phyloP scores from a whole-genome alignment of 1,140 invertebrate genomes.

The Dryas iulia region DNA sequence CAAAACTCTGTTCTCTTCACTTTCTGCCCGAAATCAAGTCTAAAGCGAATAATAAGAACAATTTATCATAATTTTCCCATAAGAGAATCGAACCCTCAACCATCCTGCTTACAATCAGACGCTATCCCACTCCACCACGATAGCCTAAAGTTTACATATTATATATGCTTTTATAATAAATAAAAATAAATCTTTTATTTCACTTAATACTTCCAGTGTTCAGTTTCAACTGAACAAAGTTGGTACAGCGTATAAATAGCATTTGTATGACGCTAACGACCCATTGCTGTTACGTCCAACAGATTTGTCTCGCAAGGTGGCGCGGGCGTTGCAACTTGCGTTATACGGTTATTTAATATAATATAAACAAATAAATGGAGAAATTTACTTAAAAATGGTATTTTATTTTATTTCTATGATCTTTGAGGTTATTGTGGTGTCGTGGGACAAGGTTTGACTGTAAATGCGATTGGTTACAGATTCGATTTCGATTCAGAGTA shows the following conservation, averaged over 20 bases:
- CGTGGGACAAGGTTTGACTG: too few species aligned
- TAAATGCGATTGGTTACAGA: too few species aligned
- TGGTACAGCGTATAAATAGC: conserved; percentile 20
- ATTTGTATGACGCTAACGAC: conserved; percentile 31
- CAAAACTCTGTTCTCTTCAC: too few species aligned
- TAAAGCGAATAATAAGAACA: too few species aligned
- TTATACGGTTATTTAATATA: background rate
- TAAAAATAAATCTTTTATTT: too few species aligned
- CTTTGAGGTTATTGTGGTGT: too few species aligned
- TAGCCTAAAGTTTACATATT: background rate
- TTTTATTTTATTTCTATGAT: too few species aligned
- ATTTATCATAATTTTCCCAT: too few species aligned
- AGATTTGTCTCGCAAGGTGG: conserved; percentile 28
- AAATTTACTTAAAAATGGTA: too few species aligned
- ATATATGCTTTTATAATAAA: background rate
- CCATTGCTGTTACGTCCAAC: background rate
- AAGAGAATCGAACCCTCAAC: too few species aligned
- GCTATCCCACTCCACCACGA: background rate
- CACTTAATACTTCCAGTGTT: background rate
- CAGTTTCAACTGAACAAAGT: background rate
- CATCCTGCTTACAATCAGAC: background rate
- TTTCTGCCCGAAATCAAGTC: too few species aligned
- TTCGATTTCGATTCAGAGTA: too few species aligned
- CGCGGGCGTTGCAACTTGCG: background rate
- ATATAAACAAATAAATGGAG: background rate